Base-by-base conservation (phyloP, 2,797 vertebrate genomes). In the Gallinago solitaria region DNA sequence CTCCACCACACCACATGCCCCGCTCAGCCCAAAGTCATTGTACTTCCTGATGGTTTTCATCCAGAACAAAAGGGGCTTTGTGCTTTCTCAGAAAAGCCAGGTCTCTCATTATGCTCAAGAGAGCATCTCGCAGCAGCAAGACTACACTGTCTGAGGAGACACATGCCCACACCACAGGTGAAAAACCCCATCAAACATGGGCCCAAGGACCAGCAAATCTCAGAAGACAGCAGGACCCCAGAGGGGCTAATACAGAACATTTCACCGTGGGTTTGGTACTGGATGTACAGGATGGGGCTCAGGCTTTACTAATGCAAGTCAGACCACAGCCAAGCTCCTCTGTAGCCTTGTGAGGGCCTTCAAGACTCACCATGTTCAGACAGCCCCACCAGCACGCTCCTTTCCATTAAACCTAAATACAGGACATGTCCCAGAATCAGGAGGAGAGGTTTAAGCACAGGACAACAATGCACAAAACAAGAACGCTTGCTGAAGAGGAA, bases 371-470 rank as follows among this genome's bases (percentile, higher is more conserved):
- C 2, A 5, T 24, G 48, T 25, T 24, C 70, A 51, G 28, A 21
- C 14, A 78, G 33, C 20, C 78, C 33, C 56, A 24, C 25, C 68
- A 27, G 23, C 1, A 12, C 32, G 4, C 35, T 68, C 32, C 50
- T 37, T 17, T 23, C 18, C 18, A 9, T 8, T 27, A 17, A 27
- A 28, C 37, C 53, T 5, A 28, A 69, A 59, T n/a, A 8, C 10
- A 68, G 15, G 2, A 18, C 11, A 9, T 2, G 2, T 10, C 21
- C 27, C 54, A 45, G 43, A 43, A 35, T 2, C 2, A 3, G 43
- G 19, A 64, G 39, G 37, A 47, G 24, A 47, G 13, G 5, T 56
- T 77, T 27, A 41, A 78, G 50, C n/a, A 35, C 25, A 53, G 43
- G 73, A 60, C 13, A 45, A 30, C 9, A 45, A 47, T 43, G 13